phyloP scores from a whole-genome alignment of 2,113 vertebrate genomes.

The Channa argus region DNA sequence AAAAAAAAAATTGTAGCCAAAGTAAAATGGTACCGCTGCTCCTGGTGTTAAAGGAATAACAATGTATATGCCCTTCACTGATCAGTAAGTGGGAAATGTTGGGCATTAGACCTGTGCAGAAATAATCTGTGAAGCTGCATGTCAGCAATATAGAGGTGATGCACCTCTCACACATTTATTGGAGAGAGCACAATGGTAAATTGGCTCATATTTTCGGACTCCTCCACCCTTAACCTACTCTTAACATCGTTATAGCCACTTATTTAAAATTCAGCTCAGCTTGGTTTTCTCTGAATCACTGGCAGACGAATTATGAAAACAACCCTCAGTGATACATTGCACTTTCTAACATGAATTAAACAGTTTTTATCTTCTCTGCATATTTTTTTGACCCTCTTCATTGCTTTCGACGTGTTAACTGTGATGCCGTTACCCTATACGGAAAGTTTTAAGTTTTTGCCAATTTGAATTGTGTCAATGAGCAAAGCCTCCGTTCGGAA shows the following conservation, averaged over 20 bases:
- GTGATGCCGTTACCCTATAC: not conserved
- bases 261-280: slow-evolving; percentile 24
- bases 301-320: slow-evolving; percentile 26
- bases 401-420: slow-evolving; percentile 2
- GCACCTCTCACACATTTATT: slow-evolving; percentile 31
- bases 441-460: too few species aligned
- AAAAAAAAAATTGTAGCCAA: not conserved
- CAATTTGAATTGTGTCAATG: not conserved
- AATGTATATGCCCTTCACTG: not conserved
- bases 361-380: not conserved
- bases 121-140: slow-evolving; percentile 10
- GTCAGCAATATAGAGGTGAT: slow-evolving; percentile 35
- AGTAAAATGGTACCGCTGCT: slow-evolving; percentile 16
- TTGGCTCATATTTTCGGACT: slow-evolving; percentile 25
- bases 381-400: not conserved
- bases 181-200: slow-evolving; percentile 24
- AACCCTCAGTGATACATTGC: not conserved
- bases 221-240: slow-evolving; percentile 24
- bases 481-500: slow-evolving; percentile 5
- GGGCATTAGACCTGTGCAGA: slow-evolving; percentile 15
- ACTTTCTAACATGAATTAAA: not conserved
- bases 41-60: not conserved
- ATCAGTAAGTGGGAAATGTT: slow-evolving; percentile 5
- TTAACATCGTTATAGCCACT: slow-evolving; percentile 20
- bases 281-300: slow-evolving; percentile 31